Conservation (phyloP, 2,113 vertebrate species). For the Heloderma charlesbogerti region DNA sequence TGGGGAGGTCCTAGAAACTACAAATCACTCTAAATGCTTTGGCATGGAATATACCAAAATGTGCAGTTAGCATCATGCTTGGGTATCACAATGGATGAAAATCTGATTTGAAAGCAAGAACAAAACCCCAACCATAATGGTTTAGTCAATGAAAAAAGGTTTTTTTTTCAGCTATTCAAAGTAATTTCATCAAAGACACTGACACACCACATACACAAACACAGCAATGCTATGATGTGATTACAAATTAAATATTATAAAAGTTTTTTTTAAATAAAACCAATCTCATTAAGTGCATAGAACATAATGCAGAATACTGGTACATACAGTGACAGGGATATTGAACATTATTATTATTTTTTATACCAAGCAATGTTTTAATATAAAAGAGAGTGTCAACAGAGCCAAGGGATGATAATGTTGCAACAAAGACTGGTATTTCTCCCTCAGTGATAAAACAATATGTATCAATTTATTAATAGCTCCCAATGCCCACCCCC, state of each 20-base stretch:
- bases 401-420: slow-evolving; percentile 49
- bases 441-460: slow-evolving; percentile 14
- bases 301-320: slow-evolving; percentile 72
- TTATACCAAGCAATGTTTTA: slow-evolving; percentile 42
- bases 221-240: slow-evolving; percentile 54
- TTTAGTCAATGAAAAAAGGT: slow-evolving; percentile 5
- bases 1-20: slow-evolving; percentile 60
- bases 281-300: slow-evolving; percentile 76
- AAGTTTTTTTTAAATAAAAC: slow-evolving; percentile 72
- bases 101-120: slow-evolving; percentile 43
- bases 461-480: neutral
- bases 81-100: slow-evolving; percentile 25
- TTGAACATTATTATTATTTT: slow-evolving; percentile 33
- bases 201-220: slow-evolving; percentile 44
- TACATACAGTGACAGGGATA: slow-evolving; percentile 66
- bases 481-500: neutral
- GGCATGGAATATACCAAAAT: slow-evolving; percentile 65
- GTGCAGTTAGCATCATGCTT: slow-evolving; percentile 58
- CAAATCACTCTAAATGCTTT: slow-evolving; percentile 61
- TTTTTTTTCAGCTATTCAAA: slow-evolving; percentile 39
- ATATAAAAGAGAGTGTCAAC: slow-evolving; percentile 52
- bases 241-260: slow-evolving; percentile 77
- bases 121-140: neutral
- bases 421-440: slow-evolving; percentile 33
- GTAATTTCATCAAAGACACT: slow-evolving; percentile 45